Percentiles rank a stretch among this genome's conserved stretches.
Conservation (phyloP, 1,140 invertebrate genomes). For the Chironomus striatipennis region DNA sequence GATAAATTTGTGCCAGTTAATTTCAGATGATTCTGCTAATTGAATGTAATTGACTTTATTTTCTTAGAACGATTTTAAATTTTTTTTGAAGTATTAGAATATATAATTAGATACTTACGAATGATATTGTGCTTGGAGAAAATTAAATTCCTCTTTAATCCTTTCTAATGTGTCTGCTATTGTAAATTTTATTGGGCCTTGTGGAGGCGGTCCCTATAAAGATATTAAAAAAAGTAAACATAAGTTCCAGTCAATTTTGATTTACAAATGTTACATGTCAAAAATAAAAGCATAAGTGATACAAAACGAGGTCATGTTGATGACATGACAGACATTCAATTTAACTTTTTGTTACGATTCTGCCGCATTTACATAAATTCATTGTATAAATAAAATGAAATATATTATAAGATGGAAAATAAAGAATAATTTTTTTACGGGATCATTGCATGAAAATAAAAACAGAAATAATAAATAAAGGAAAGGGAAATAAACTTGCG, state of each 20-base stretch:
- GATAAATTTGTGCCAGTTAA: no score
- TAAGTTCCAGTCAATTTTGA: background rate
- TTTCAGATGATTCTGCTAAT: no score
- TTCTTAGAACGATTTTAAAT: no score
- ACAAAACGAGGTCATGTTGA: background rate
- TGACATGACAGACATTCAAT: background rate
- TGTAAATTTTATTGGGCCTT: conserved; percentile 90
- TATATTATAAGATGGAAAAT: background rate
- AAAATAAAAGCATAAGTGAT: conserved; percentile 7
- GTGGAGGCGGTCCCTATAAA: conserved; percentile 75
- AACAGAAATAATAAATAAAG: background rate
- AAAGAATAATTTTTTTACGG: no score
- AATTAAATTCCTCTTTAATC: conserved; percentile 98
- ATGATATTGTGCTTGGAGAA: conserved; percentile 96
- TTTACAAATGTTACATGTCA: background rate
- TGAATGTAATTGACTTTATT: no score
- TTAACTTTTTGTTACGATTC: background rate
- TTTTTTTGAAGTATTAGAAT: no score
- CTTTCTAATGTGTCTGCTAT: conserved; percentile 93
- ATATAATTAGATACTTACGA: conserved; percentile 74
- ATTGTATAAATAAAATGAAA: background rate
- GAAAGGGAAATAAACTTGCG: background rate
- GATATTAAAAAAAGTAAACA: conserved; percentile 29
- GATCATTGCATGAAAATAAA: background rate
- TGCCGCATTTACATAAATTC: background rate